Conservation (phyloP, 2,888 invertebrate species). For the Choreutis nemorana region DNA sequence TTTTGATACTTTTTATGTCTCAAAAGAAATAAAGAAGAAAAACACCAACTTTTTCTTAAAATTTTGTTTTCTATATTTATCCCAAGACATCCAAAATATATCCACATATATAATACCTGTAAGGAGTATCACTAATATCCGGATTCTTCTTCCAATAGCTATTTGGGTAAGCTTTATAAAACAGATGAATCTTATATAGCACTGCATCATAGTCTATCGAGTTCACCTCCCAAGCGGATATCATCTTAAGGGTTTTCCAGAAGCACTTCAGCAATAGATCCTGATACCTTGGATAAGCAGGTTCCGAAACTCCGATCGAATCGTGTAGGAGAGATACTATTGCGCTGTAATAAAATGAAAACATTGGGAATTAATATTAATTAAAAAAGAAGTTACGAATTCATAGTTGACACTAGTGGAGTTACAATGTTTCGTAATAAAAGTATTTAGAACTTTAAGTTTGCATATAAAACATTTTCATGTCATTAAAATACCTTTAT, state of each 20-base stretch:
- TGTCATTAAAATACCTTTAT: too few relatives aligned
- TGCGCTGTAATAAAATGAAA: slow-evolving; percentile 74
- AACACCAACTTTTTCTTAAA: too few relatives aligned
- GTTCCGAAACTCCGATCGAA: slow-evolving; percentile 73
- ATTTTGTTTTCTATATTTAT: too few relatives aligned
- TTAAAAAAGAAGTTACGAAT: too few relatives aligned
- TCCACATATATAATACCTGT: slow-evolving; percentile 65
- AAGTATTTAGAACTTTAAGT: too few relatives aligned
- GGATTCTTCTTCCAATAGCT: slow-evolving; percentile 86
- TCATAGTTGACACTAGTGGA: too few relatives aligned
- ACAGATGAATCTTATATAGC: slow-evolving; percentile 84
- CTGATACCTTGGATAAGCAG: slow-evolving; percentile 72
- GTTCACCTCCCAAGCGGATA: slow-evolving; percentile 79
- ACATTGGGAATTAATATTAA: too few relatives aligned
- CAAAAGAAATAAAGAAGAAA: too few relatives aligned
- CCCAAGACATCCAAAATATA: too few relatives aligned
- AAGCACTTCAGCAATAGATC: slow-evolving; percentile 92
- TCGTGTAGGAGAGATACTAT: slow-evolving; percentile 89
- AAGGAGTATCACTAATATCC: slow-evolving; percentile 79
- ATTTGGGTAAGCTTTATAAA: slow-evolving; percentile 88
- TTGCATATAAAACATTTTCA: too few relatives aligned
- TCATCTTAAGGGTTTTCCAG: slow-evolving; percentile 92
- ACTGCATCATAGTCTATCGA: slow-evolving; percentile 81
- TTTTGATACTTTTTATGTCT: too few relatives aligned
- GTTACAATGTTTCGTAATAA: too few relatives aligned